Evolutionary conservation across 1,140 invertebrate species (phyloP).

Genomic region (Drosophila repletoides): DNA sequence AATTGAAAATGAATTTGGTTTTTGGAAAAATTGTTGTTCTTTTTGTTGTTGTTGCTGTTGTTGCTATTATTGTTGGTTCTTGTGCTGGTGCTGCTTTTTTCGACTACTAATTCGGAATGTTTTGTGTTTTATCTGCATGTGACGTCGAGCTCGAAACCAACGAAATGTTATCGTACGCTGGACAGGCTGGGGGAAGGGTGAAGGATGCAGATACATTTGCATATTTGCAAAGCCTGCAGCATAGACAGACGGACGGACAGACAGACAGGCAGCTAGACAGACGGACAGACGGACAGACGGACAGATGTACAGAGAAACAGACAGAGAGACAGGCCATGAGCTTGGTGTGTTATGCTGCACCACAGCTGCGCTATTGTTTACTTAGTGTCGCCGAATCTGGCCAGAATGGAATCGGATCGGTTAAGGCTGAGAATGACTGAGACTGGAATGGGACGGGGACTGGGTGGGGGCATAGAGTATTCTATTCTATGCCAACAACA

Average conservation of each 20-base stretch:
- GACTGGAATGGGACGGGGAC: not conserved
- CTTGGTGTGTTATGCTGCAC: slow-evolving; percentile 60
- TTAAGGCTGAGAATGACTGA: not conserved
- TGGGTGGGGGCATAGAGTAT: not conserved
- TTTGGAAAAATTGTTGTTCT: slow-evolving; percentile 40
- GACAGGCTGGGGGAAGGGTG: not conserved
- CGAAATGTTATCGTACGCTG: slow-evolving; percentile 29
- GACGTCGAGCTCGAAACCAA: slow-evolving; percentile 40
- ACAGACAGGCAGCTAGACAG: too few relatives aligned
- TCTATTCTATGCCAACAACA: slow-evolving; percentile 7
- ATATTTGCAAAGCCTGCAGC: slow-evolving; percentile 64
- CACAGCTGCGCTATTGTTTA: slow-evolving; percentile 72
- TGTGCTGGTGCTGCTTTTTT: slow-evolving; percentile 52
- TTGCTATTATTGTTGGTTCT: slow-evolving; percentile 1
- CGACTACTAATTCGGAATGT: slow-evolving; percentile 67
- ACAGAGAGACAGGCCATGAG: slow-evolving; percentile 30
- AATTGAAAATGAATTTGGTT: slow-evolving; percentile 80
- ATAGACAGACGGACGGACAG: too few relatives aligned
- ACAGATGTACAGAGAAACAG: too few relatives aligned
- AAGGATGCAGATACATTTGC: slow-evolving; percentile 50
- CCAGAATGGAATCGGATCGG: slow-evolving; percentile 32
- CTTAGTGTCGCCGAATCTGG: slow-evolving; percentile 75
- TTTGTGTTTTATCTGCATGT: slow-evolving; percentile 76
- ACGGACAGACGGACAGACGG: too few relatives aligned
- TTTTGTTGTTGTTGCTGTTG: slow-evolving; percentile 14